Evolutionary conservation across 2,113 vertebrate species (phyloP).

Genomic region (Pyrgilauda ruficollis): DNA sequence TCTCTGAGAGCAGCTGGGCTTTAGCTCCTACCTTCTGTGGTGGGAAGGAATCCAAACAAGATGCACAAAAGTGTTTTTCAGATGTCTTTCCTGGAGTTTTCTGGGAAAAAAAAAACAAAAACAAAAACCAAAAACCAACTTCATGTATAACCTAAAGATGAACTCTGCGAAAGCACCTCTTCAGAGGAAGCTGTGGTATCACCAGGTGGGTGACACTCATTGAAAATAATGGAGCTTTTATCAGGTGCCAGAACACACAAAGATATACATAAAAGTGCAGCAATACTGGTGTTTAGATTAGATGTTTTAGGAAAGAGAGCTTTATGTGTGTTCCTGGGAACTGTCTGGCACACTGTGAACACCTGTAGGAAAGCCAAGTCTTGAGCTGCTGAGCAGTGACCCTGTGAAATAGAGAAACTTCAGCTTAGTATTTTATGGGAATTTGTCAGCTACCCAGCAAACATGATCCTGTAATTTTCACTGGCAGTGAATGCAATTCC

Average conservation of each 20-base stretch:
- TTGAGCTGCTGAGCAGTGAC: background rate
- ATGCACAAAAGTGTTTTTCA: background rate
- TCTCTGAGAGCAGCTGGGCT: background rate
- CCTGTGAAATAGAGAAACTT: constrained; percentile 4
- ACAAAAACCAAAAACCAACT: background rate
- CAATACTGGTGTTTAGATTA: constrained; percentile 30
- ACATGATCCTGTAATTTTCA: background rate
- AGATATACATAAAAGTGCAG: constrained; percentile 9
- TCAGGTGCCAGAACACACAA: constrained; percentile 47
- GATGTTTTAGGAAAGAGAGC: background rate
- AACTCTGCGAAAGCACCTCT: background rate
- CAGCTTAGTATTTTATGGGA: background rate
- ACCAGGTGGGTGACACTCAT: background rate
- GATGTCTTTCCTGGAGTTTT: background rate
- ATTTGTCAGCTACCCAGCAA: background rate
- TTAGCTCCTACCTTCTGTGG: background rate
- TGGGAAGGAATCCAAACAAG: background rate
- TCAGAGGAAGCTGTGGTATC: constrained; percentile 4
- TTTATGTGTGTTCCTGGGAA: background rate
- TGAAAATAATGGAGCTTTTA: constrained; percentile 42
- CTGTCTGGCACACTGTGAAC: background rate
- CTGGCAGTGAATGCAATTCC: background rate
- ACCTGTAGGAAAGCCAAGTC: background rate
- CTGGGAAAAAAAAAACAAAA: fast-evolving
- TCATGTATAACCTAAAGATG: background rate